Base-by-base conservation (phyloP, 2,888 invertebrate genomes). In the Gibbula magus region DNA sequence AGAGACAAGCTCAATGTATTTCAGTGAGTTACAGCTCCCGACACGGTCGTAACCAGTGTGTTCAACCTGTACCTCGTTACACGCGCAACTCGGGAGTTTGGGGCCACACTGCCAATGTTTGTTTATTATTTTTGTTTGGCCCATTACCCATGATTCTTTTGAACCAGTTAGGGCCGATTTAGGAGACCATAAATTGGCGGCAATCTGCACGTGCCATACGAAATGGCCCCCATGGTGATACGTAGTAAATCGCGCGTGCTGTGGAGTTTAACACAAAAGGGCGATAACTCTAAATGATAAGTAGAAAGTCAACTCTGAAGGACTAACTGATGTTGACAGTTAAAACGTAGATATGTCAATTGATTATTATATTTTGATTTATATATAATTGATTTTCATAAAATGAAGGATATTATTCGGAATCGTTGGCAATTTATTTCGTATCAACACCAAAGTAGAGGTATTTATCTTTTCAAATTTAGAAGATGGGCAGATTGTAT, bases 151-250 rank as follows among this genome's bases (percentile, higher is more conserved):
- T 29, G 61, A 29, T 61, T 25, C 61, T 61, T 61, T 61, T 61
- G 61, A 61, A 61, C 61, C 61, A 61, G 61, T 61, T 61, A 61
- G 61, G 13, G 18, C 61, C 61, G 29, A 61, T 29, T 61, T 61
- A 61, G 29, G 61, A 61, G 61, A 61, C 61, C 61, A 61, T 61
- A 61, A 61, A 61, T 61, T 61, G 61, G 25, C 61, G 61, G 61
- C 61, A 61, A 61, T 61, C 61, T 61, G 61, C 61, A 61, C 61
- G 61, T 61, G 61, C 61, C 61, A 61, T 29, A 45, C 25, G 61
- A 18, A 61, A 61, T 61, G 61, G 61, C 61, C 61, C 61, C 61
- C 29, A 16, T 61, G 61, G 29, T 61, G 61, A 61, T 29, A 61
- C 29, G 29, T 61, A 32, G 61, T 25, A 61, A 61, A 61, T 61